These are phyloP conservation scores for Stenotaenia linearis DNA, from an alignment of 2,888 invertebrate genomes.

Conservation along the genomic window DNA sequence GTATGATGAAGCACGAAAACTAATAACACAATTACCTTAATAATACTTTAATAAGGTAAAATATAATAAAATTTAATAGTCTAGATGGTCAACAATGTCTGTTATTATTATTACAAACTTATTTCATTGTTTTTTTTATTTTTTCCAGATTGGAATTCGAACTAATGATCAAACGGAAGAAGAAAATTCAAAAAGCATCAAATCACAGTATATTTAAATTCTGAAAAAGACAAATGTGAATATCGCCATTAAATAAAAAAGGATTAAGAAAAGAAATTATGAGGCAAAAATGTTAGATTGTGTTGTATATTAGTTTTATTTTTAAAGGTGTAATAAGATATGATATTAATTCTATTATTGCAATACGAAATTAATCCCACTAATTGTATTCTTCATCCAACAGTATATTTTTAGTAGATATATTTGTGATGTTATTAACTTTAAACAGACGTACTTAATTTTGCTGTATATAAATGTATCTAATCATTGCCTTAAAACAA, in stretches of 20 bases:
- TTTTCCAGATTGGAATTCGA: slow-evolving; percentile 27
- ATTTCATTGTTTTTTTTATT: neutral
- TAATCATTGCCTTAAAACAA: slow-evolving; percentile 24
- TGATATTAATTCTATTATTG: neutral
- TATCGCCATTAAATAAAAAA: neutral
- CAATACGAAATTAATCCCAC: neutral
- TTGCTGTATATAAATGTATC: neutral
- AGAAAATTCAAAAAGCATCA: slow-evolving; percentile 1
- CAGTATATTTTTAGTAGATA: slow-evolving; percentile 3
- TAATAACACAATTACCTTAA: neutral
- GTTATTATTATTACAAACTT: too few relatives aligned
- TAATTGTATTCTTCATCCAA: neutral
- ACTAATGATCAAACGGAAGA: slow-evolving; percentile 24
- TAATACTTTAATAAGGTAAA: neutral
- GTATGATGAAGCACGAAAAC: slow-evolving; percentile 26
- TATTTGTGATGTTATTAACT: neutral
- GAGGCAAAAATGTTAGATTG: neutral
- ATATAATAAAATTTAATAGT: neutral
- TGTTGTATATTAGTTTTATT: neutral
- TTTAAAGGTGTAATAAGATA: neutral
- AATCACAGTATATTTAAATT: neutral
- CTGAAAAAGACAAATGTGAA: neutral
- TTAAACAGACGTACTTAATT: neutral
- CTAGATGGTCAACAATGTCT: too few relatives aligned
- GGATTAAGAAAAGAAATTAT: too few relatives aligned